Conservation (phyloP, 2,113 vertebrate genomes). For the Saimiri boliviensis region DNA sequence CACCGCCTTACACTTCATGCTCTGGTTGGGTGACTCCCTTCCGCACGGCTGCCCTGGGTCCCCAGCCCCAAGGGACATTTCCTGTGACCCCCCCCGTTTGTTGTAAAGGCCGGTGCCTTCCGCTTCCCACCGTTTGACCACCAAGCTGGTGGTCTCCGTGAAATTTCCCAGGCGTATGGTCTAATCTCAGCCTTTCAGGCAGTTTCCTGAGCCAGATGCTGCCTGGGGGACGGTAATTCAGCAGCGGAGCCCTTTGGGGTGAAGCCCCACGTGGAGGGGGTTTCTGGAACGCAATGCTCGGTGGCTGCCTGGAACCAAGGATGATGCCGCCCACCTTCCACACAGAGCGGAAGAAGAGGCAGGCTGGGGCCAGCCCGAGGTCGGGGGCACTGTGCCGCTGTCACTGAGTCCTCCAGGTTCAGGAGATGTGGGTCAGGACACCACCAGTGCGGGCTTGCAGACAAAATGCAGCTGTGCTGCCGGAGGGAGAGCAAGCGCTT, state of each 20-base stretch:
- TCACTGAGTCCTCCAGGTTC: neutral
- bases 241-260: neutral
- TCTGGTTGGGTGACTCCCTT: neutral
- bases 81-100: neutral
- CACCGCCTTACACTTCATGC: neutral
- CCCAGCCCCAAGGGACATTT: neutral
- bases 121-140: neutral
- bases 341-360: neutral
- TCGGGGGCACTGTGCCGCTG: neutral
- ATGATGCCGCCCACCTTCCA: neutral
- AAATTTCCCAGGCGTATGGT: neutral
- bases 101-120: neutral
- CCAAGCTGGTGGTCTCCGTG: neutral
- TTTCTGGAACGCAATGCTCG: neutral
- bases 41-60: no score
- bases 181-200: neutral
- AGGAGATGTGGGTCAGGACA: neutral
- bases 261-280: neutral
- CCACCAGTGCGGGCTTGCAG: no score
- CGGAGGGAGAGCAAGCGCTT: no score
- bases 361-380: rapidly evolving
- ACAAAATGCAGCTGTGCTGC: rapidly evolving
- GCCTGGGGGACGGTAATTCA: neutral
- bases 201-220: neutral
- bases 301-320: neutral